Evolutionary conservation across 2,113 vertebrate species (phyloP).

Genomic region (Calidris pugnax): DNA sequence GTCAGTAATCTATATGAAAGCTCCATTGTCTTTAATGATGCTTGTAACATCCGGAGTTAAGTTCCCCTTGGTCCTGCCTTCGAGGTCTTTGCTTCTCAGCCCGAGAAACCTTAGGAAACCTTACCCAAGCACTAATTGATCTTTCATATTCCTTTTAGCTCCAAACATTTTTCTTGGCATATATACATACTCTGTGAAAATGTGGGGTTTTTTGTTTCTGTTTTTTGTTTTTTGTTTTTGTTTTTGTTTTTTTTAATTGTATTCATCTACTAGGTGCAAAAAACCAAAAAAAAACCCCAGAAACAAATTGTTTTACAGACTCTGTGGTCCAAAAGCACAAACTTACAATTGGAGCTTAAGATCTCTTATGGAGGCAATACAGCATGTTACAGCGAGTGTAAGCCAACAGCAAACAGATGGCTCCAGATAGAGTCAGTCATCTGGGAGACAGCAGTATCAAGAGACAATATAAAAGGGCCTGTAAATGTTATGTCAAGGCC

Average conservation of each 20-base stretch:
- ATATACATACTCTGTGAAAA: not conserved
- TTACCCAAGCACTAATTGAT: not conserved
- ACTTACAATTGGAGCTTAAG: not conserved
- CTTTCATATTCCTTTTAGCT: not conserved
- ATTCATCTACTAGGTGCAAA: not conserved
- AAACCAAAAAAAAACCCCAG: not conserved
- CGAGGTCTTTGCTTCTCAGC: not conserved
- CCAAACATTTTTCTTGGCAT: not conserved
- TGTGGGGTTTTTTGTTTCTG: not conserved
- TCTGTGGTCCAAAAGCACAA: not conserved
- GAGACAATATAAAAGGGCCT: not conserved
- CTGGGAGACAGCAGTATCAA: not conserved
- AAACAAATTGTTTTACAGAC: not conserved
- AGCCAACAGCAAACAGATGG: not conserved
- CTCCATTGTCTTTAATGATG: not conserved
- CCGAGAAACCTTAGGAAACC: not conserved
- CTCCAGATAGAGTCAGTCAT: not conserved
- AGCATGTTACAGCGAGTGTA: not conserved
- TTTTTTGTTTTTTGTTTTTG: not conserved
- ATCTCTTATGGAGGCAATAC: not conserved
- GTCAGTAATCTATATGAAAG: not conserved
- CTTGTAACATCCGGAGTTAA: not conserved
- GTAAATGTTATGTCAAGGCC: not conserved
- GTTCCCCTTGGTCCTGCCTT: not conserved
- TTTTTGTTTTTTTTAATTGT: not conserved